These are phyloP conservation scores for Mnemiopsis leidyi DNA, from an alignment of 37 sponge, comb jelly and placozoan genomes.

Conservation along the genomic window DNA sequence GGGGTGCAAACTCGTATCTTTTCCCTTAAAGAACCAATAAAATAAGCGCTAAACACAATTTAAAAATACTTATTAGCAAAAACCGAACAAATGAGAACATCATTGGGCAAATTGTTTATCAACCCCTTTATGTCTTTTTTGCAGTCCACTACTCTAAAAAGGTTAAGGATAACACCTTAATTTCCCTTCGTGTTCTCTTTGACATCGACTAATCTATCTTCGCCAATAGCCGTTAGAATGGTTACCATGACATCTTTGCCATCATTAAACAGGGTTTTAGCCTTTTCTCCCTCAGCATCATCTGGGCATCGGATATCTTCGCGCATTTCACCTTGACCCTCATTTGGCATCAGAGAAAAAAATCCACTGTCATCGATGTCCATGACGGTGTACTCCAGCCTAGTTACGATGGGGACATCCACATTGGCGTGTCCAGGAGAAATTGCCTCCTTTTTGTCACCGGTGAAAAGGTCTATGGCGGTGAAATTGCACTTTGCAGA, in stretches of 20 bases:
- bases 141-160: too few species aligned
- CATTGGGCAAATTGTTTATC: too few species aligned
- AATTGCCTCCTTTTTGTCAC: slow-evolving; percentile 94
- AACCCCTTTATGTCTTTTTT: too few species aligned
- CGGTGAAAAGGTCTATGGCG: slow-evolving; percentile 88
- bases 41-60: too few species aligned
- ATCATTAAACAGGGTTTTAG: slow-evolving; percentile 69
- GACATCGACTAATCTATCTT: slow-evolving; percentile 77
- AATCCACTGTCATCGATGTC: slow-evolving; percentile 75
- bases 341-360: slow-evolving; percentile 74
- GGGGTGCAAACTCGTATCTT: too few species aligned
- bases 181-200: slow-evolving; percentile 65
- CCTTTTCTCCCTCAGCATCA: slow-evolving; percentile 79
- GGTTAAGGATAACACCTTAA: too few species aligned
- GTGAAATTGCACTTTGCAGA: slow-evolving; percentile 94
- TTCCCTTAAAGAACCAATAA: too few species aligned
- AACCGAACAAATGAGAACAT: too few species aligned
- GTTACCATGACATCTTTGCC: slow-evolving; percentile 78
- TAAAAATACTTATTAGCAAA: too few species aligned
- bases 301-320: slow-evolving; percentile 88
- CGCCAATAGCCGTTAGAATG: slow-evolving; percentile 76
- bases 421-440: slow-evolving; percentile 96
- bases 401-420: slow-evolving; percentile 82
- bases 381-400: slow-evolving; percentile 79
- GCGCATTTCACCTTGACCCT: slow-evolving; percentile 67